Evolutionary conservation across 1,140 invertebrate genomes (phyloP).

Genomic region (Babylonia areolata): DNA sequence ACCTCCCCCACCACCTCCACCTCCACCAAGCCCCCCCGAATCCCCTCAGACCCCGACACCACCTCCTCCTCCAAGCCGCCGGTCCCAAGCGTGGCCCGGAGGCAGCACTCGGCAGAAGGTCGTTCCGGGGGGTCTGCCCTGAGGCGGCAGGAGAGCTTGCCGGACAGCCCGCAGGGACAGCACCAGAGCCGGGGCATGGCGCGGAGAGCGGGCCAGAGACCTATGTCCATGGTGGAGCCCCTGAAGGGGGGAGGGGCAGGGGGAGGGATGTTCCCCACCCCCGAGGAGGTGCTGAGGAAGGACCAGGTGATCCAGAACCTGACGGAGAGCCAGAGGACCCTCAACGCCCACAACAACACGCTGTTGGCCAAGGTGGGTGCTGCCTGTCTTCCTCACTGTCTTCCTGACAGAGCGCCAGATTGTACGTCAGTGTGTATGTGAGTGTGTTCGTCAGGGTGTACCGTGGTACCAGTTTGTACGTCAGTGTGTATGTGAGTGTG

Average conservation of each 20-base stretch:
- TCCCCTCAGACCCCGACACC: no score
- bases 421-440: no score
- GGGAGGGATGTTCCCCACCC: background rate
- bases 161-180: background rate
- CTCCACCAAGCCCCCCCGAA: no score
- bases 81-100: background rate
- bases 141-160: background rate
- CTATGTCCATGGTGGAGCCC: constrained; percentile 31
- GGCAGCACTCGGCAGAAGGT: constrained; percentile 21
- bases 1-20: no score
- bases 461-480: no score
- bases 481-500: no score
- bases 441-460: no score
- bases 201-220: background rate
- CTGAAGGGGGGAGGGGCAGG: background rate
- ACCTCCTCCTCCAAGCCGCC: background rate
- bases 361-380: constrained; percentile 30
- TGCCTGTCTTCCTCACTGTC: no score
- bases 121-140: background rate
- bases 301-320: constrained; percentile 35
- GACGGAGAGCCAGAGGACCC: constrained; percentile 21
- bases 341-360: constrained; percentile 17
- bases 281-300: constrained; percentile 9
- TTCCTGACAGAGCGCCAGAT: no score
- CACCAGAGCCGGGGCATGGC: background rate